Evolutionary conservation across 2,888 invertebrate genomes (phyloP), one percentile per base, ranked within the genome.

Genomic region (Trachelus iudaicus): DNA sequence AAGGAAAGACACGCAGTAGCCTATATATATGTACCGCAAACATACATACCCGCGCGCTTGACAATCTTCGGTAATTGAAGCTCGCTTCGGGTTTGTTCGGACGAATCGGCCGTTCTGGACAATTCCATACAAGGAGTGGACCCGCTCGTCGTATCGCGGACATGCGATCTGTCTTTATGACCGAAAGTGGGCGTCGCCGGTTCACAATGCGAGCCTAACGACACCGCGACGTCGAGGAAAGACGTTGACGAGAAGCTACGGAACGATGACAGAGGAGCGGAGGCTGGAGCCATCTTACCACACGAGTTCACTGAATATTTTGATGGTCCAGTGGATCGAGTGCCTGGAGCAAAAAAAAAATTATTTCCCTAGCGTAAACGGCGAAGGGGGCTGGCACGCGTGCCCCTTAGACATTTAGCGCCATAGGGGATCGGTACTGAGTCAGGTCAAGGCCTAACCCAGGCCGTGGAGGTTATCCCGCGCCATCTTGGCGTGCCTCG

Each of bases 151-250:
- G 85, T 88, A 87, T 88, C 87, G 83, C 84, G 81, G 84, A 81
- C 85, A 83, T 83, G 84, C 87, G 88, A 88, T 88, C 88, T 89
- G 88, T 87, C 87, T 88, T 88, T 88, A 88, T 86, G 85, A 86
- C 84, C 85, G 85, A 88, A 88, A 88, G 88, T 88, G 88, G 88
- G 88, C 88, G 88, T 88, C 84, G 84, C 79, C 74, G 74, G 71
- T 33, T 71, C 31, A 71, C 71, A 71, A 71, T 71, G 34, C 71
- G 15, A 71, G 71, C 31, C 33, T 71, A 71, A 71, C 71, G 71
- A 71, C 71, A 31, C 71, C 31, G 71, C 31, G 71, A 71, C 33
- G 71, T 56, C 15, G 56, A 56, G 23, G 6, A 6, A 2, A 6
- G 56, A 23, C 56, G 56, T 23, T 56, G 23, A 56, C 56, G 56